Base-by-base conservation (phyloP, 2,797 vertebrate species). In the Oreortyx pictus region DNA sequence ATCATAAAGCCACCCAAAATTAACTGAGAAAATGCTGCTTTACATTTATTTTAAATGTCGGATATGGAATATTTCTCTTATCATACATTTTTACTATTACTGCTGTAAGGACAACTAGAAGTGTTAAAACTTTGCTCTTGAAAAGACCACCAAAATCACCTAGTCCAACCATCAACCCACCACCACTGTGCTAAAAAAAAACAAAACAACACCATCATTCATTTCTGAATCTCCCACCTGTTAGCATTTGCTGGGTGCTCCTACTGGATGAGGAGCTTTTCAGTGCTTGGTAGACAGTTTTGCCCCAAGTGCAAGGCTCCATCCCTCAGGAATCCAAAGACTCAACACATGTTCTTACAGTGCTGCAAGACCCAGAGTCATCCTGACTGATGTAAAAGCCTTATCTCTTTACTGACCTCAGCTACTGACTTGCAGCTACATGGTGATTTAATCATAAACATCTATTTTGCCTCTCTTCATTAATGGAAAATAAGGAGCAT, bases 331-430 rank as follows among this genome's bases (percentile, higher is more conserved):
- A 85, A 59, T 1, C 5, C 7, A 43, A 78, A 41, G 15, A 35
- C 8, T 29, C 31, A 37, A 18, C 8, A 27, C 0, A 0, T 50
- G 35, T n/a, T 44, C 54, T 65, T 12, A 24, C 3, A 25, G 19
- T 14, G 18, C 31, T 72, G 11, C 23, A 50, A 62, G 52, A 9
- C 25, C 43, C 73, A 67, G 25, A 68, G 31, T 39, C n/a, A 89
- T 23, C 25, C 23, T n/a, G 59, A 5, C 1, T 49, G 41, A 59
- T 66, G 29, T 11, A 39, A 73, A 73, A 88, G 2, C 13, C 17
- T 64, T 54, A 41, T 19, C 57, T 70, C 65, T 72, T 64, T 17
- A 13, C 24, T 60, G 81, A 50, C 18, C 25, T 81, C 60, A 60
- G 39, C 46, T 81, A 41, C 46, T 86, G 49, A 91, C 74, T 0